phyloP scores from a whole-genome alignment of 2,113 vertebrate species.

The Hydrochoerus hydrochaeris region DNA sequence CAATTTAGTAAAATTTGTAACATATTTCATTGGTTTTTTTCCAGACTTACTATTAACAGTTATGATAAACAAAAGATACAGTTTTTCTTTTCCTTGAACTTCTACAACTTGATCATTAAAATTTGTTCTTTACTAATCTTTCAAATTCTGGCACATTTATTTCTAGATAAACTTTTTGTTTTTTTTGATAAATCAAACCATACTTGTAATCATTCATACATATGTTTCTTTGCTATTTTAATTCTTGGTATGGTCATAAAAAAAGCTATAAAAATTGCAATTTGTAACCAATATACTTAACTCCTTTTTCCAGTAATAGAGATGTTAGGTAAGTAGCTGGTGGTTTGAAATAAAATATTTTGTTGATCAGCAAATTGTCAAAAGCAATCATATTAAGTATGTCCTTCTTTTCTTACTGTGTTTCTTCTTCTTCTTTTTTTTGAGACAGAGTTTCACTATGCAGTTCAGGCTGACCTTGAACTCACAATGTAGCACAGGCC shows the following conservation, averaged over 20 bases:
- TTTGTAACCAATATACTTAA: background rate
- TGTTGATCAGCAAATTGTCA: background rate
- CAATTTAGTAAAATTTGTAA: slow-evolving; percentile 31
- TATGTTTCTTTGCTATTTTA: slow-evolving; percentile 17
- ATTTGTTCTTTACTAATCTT: slow-evolving; percentile 20
- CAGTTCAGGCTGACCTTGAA: background rate
- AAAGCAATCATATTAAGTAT: background rate
- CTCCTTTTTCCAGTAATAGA: background rate
- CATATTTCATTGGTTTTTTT: background rate
- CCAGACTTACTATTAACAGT: background rate
- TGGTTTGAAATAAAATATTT: slow-evolving; percentile 1
- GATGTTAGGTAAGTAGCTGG: background rate
- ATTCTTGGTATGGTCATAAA: background rate
- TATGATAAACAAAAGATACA: background rate
- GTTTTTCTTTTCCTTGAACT: slow-evolving; percentile 1
- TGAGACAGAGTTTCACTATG: background rate
- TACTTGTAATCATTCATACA: background rate
- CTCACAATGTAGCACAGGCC: too few species aligned
- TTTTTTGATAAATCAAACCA: background rate
- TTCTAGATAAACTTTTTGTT: background rate
- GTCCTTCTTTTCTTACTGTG: background rate
- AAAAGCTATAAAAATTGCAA: background rate
- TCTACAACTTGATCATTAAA: background rate
- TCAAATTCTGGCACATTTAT: slow-evolving; percentile 23
- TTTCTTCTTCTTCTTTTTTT: background rate